These are phyloP conservation scores for Vombatus ursinus DNA, from an alignment of 2,113 vertebrate genomes.

Conservation along the genomic window DNA sequence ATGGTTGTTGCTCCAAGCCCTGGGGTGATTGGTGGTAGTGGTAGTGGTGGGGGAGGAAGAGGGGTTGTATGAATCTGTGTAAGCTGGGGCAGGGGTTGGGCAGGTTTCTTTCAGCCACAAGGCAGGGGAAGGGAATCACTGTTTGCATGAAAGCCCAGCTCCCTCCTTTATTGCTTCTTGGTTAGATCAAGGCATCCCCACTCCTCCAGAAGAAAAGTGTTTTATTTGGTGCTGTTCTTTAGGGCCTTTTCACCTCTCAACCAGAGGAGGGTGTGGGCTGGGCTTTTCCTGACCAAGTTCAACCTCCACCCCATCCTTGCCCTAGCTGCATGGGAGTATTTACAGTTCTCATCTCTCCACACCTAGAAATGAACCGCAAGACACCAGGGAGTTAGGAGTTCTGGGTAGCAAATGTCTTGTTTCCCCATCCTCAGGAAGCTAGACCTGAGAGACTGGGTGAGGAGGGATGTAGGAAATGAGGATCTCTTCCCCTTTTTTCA, in stretches of 20 bases:
- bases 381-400: neutral
- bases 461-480: fast-evolving
- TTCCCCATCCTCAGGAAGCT: neutral
- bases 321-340: neutral
- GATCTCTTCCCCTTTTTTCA: neutral
- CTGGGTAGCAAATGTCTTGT: neutral
- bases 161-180: neutral
- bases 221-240: conserved; percentile 54
- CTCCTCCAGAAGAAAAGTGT: conserved; percentile 62
- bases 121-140: fast-evolving
- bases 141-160: conserved; percentile 20
- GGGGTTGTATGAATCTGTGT: neutral
- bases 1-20: conserved; percentile 6
- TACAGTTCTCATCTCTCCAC: neutral
- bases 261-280: conserved; percentile 66
- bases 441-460: neutral
- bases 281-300: conserved; percentile 49
- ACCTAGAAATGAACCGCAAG: neutral
- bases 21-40: neutral
- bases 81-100: neutral
- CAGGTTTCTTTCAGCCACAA: neutral
- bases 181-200: conserved; percentile 49
- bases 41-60: neutral
- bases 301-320: conserved; percentile 39
- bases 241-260: conserved; percentile 50